Conservation (phyloP, 2,888 invertebrate species). For the Macrophya alboannulata region DNA sequence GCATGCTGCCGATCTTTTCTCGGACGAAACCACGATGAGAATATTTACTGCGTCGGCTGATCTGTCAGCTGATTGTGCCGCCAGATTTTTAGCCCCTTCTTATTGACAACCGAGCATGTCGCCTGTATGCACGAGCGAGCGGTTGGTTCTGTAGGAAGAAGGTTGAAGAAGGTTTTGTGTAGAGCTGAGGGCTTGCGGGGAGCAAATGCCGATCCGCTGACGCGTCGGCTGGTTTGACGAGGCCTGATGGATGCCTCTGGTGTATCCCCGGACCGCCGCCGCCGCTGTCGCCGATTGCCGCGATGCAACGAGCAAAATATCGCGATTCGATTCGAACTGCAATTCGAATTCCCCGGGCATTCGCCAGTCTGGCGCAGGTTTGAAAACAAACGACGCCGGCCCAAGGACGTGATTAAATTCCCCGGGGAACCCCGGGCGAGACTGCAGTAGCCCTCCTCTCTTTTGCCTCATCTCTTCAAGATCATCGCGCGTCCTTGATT, state of each 20-base stretch:
- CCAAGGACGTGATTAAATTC: constrained; percentile 53
- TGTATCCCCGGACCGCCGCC: constrained; percentile 70
- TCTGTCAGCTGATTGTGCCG: constrained; percentile 73
- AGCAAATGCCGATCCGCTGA: constrained; percentile 78
- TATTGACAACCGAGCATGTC: constrained; percentile 65
- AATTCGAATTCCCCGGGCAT: constrained; percentile 54
- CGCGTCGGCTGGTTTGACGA: constrained; percentile 79
- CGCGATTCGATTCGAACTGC: constrained; percentile 75
- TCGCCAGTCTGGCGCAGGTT: constrained; percentile 26
- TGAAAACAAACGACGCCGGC: constrained; percentile 53
- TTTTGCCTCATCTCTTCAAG: background rate
- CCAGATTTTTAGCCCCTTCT: constrained; percentile 71
- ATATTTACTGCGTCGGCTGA: constrained; percentile 73
- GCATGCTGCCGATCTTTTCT: constrained; percentile 58
- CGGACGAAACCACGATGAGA: constrained; percentile 66
- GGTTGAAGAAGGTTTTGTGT: constrained; percentile 63
- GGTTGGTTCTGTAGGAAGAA: constrained; percentile 61
- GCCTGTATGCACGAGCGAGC: constrained; percentile 56
- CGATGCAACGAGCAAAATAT: constrained; percentile 75
- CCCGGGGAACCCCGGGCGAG: constrained; percentile 49
- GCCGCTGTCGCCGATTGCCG: constrained; percentile 66
- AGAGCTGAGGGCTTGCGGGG: constrained; percentile 64
- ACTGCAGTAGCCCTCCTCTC: constrained; percentile 19
- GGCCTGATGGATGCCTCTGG: constrained; percentile 79
- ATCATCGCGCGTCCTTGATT: constrained; percentile 42